Conservation (phyloP, 2,113 vertebrate genomes). For the Tursiops truncatus region DNA sequence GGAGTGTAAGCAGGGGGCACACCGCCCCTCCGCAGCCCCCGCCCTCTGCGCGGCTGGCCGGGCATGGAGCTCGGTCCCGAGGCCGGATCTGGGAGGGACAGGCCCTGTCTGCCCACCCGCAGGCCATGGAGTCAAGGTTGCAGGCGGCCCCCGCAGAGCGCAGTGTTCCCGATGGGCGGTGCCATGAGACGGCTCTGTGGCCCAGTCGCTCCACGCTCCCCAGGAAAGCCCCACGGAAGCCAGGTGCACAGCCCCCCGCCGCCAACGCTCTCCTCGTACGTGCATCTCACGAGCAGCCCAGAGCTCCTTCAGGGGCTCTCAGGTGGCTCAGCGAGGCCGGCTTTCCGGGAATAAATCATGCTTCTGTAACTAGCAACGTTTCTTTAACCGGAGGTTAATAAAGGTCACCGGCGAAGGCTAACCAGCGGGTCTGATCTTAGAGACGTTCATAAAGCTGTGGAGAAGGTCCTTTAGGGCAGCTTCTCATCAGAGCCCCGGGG, state of each 20-base stretch:
- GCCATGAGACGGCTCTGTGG: fast-evolving
- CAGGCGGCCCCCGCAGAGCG: neutral
- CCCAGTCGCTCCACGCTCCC: neutral
- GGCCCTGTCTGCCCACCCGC: neutral
- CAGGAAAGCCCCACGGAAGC: neutral
- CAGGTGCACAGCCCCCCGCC: too few species aligned
- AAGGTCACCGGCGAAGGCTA: conserved; percentile 52
- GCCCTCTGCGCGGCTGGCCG: fast-evolving
- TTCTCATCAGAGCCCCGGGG: neutral
- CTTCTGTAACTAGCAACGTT: conserved; percentile 41
- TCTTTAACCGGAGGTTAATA: conserved; percentile 60
- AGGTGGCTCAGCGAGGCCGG: neutral
- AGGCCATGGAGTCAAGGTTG: neutral
- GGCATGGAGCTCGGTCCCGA: neutral
- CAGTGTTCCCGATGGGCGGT: fast-evolving
- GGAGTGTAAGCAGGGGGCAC: too few species aligned
- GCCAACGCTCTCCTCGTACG: fast-evolving
- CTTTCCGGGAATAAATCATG: neutral
- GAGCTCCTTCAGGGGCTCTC: neutral
- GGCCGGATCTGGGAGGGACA: neutral
- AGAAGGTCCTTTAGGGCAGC: conserved; percentile 37
- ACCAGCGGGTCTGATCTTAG: conserved; percentile 57
- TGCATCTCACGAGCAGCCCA: neutral
- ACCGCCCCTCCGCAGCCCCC: fast-evolving
- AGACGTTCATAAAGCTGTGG: conserved; percentile 36